Evolutionary conservation across 1,140 invertebrate species (phyloP).

Genomic region (Paralvinella palmiformis): DNA sequence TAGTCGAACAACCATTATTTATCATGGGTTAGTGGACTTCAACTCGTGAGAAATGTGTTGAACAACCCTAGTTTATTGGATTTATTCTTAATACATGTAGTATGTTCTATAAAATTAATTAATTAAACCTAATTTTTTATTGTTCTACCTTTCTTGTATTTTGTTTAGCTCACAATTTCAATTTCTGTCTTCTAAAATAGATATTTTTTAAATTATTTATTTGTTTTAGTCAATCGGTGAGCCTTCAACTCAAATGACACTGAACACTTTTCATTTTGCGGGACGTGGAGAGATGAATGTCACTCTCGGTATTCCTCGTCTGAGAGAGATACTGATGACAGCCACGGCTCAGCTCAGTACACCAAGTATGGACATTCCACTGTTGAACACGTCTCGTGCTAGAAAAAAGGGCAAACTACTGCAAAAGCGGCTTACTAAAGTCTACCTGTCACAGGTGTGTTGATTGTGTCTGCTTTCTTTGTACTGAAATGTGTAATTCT

Average conservation of each 20-base stretch:
- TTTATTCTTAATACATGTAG: no score
- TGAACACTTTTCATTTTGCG: constrained; percentile 99
- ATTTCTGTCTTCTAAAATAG: no score
- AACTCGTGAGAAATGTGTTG: no score
- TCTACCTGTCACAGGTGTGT: constrained; percentile 71
- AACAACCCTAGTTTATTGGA: no score
- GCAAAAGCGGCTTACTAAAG: constrained; percentile 60
- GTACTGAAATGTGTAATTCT: no score
- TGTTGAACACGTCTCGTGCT: constrained; percentile 43
- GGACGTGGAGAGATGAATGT: constrained; percentile 99
- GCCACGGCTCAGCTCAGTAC: constrained; percentile 89
- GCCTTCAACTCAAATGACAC: constrained; percentile 98
- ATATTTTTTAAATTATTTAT: not conserved
- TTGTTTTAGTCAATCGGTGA: constrained; percentile 78
- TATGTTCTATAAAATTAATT: no score
- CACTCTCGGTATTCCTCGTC: constrained; percentile 87
- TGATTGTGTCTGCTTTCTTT: no score
- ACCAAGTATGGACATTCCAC: constrained; percentile 90
- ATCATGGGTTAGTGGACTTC: no score
- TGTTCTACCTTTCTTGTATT: no score
- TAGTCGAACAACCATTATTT: no score
- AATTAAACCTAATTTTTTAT: no score
- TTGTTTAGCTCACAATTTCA: no score
- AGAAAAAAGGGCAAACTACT: constrained; percentile 24
- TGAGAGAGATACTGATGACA: constrained; percentile 95